Percentiles rank a stretch among this genome's conserved stretches.
Evolutionary conservation across 92 coral and sea anemone species (phyloP).

Genomic region (Phenganax marumi): DNA sequence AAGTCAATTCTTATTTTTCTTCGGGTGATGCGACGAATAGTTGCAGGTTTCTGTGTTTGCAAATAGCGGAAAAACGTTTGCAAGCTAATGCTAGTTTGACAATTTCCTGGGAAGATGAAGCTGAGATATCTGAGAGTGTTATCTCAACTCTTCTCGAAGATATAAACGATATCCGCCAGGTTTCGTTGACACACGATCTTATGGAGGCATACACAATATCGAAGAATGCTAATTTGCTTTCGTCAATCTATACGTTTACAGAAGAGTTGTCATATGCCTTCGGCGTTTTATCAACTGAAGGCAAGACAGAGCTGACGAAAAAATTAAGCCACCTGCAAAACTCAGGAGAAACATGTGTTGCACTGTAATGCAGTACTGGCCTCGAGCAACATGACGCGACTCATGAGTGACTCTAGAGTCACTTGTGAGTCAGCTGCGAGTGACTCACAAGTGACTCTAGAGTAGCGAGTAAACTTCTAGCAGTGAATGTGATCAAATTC

Average conservation of each 20-base stretch:
- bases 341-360: background rate
- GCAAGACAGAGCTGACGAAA: background rate
- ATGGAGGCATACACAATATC: background rate
- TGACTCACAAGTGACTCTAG: too few relatives aligned
- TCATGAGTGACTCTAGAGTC: too few relatives aligned
- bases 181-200: background rate
- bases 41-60: slow-evolving; percentile 1
- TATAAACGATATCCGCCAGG: slow-evolving; percentile 1
- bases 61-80: background rate
- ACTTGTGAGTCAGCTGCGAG: too few relatives aligned
- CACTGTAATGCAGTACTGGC: too few relatives aligned
- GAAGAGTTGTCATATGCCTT: slow-evolving; percentile 14
- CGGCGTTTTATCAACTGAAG: slow-evolving; percentile 6
- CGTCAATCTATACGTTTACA: slow-evolving; percentile 1
- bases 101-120: background rate
- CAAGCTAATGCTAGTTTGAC: background rate
- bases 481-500: too few relatives aligned
- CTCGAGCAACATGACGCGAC: too few relatives aligned
- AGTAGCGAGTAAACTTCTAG: too few relatives aligned
- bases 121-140: slow-evolving; percentile 5
- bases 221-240: slow-evolving; percentile 4
- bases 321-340: background rate
- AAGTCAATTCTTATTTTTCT: background rate
- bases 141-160: background rate
- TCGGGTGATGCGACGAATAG: slow-evolving; percentile 15